Evolutionary conservation across 1,140 invertebrate genomes (phyloP).

Genomic region (Hylaeus anthracinus): DNA sequence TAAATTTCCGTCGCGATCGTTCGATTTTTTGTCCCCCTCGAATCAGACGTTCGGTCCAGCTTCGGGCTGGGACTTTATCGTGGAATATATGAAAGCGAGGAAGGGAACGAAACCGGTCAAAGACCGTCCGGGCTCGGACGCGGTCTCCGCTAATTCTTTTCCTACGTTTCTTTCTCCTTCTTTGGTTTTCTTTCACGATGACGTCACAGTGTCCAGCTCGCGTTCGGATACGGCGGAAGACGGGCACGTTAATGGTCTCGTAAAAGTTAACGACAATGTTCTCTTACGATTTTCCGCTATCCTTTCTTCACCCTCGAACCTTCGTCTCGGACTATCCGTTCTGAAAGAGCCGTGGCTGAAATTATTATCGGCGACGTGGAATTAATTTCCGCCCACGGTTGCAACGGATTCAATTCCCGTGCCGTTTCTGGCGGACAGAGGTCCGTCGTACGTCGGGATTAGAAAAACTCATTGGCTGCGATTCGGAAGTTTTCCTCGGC

Average conservation of each 20-base stretch:
- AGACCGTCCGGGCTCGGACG: slow-evolving; percentile 31
- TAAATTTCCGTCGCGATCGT: slow-evolving; percentile 3
- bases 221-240: slow-evolving; percentile 71
- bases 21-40: slow-evolving; percentile 46
- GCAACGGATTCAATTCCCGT: slow-evolving; percentile 52
- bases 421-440: slow-evolving; percentile 20
- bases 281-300: slow-evolving; percentile 73
- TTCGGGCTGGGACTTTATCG: slow-evolving; percentile 25
- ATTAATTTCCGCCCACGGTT: slow-evolving; percentile 71
- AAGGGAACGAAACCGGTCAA: slow-evolving; percentile 42
- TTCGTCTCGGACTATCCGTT: slow-evolving; percentile 34
- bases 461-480: slow-evolving; percentile 47
- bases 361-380: slow-evolving; percentile 77
- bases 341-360: slow-evolving; percentile 62
- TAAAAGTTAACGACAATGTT: slow-evolving; percentile 81
- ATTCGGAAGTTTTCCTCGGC: slow-evolving; percentile 47
- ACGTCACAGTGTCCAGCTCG: slow-evolving; percentile 75
- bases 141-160: slow-evolving; percentile 70
- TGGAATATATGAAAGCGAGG: slow-evolving; percentile 16
- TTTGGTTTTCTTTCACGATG: slow-evolving; percentile 64
- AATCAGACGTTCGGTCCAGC: slow-evolving; percentile 22
- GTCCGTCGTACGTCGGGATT: slow-evolving; percentile 59
- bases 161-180: slow-evolving; percentile 52
- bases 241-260: slow-evolving; percentile 79
- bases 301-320: slow-evolving; percentile 35